A percentile compares a stretch with the other conserved stretches of the same genome.
Evolutionary conservation across 2,113 vertebrate genomes (phyloP).

Genomic region (Neodon shergylaensis): DNA sequence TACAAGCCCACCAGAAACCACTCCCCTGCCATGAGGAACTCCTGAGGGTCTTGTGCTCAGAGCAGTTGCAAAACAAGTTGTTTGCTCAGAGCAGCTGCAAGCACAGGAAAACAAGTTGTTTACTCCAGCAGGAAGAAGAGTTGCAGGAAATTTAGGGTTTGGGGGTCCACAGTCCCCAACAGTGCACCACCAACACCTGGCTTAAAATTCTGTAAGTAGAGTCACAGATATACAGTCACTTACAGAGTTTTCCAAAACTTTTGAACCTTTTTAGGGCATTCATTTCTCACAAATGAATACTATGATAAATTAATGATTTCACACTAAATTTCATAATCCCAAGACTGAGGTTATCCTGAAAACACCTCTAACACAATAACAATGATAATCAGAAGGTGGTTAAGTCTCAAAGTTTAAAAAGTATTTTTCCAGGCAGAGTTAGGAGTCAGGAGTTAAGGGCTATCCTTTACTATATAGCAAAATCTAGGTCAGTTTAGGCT

Average conservation of each 20-base stretch:
- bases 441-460: neutral
- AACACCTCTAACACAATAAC: neutral
- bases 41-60: no score
- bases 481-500: neutral
- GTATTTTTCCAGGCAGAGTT: neutral
- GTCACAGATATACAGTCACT: neutral
- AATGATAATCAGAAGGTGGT: neutral
- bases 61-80: no score
- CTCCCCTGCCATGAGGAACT: no score
- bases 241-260: neutral
- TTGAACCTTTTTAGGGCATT: conserved; percentile 26
- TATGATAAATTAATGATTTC: neutral
- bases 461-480: neutral
- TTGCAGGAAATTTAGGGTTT: no score
- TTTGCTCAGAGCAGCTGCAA: no score
- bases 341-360: neutral
- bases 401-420: neutral
- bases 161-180: no score
- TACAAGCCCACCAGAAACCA: no score
- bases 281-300: conserved; percentile 40
- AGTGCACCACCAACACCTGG: no score
- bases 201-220: neutral
- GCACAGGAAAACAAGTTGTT: no score
- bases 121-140: no score
- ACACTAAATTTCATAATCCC: conserved; percentile 15